phyloP scores from a whole-genome alignment of 2,888 invertebrate genomes.

The Phaonia tiefii region DNA sequence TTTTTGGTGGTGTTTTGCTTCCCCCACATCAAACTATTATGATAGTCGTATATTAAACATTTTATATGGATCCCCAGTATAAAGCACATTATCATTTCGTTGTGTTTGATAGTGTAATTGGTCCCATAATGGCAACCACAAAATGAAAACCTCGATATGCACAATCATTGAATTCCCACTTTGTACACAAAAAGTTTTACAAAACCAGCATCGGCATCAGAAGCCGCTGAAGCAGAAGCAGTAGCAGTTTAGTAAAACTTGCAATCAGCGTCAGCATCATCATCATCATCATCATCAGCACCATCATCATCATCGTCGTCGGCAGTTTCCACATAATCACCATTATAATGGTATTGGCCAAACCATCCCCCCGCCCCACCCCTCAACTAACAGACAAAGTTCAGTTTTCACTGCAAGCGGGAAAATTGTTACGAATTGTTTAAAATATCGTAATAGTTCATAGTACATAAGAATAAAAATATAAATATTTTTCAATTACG shows the following conservation, averaged over 20 bases:
- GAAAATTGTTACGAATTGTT: slow-evolving; percentile 29
- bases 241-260: too few species aligned
- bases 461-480: too few species aligned
- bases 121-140: slow-evolving; percentile 58
- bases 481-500: slow-evolving; percentile 11
- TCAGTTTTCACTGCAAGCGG: too few species aligned
- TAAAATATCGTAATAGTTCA: slow-evolving; percentile 25
- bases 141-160: slow-evolving; percentile 58
- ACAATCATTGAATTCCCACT: slow-evolving; percentile 53
- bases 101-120: slow-evolving; percentile 48
- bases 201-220: not conserved
- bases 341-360: too few species aligned
- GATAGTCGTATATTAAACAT: slow-evolving; percentile 20
- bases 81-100: slow-evolving; percentile 16
- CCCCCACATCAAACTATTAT: slow-evolving; percentile 8
- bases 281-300: not conserved
- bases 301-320: not conserved
- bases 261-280: not conserved
- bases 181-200: not conserved
- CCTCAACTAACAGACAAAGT: too few species aligned
- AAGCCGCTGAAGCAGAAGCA: too few species aligned
- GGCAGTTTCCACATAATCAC: too few species aligned
- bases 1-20: not conserved
- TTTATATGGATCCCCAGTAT: slow-evolving; percentile 11
- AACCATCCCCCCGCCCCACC: too few species aligned